Evolutionary conservation across 2,797 vertebrate species (phyloP).

Genomic region (Aeoliscus strigatus): DNA sequence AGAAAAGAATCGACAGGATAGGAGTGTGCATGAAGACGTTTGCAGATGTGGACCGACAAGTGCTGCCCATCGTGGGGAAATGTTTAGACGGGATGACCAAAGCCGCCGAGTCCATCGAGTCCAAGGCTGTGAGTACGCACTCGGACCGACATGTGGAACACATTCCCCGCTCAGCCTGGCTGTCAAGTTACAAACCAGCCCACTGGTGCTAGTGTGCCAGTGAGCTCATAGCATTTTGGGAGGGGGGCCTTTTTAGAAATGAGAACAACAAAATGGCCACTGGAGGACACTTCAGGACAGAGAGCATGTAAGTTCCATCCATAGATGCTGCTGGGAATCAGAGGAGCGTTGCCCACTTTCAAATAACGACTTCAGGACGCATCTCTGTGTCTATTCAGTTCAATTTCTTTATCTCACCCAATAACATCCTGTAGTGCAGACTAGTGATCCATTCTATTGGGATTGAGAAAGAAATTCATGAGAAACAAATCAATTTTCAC

Average conservation of each 20-base stretch:
- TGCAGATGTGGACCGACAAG: constrained; percentile 88
- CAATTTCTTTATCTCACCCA: too few species aligned
- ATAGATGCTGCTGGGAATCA: not conserved
- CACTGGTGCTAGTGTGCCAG: constrained; percentile 5
- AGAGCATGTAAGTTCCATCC: not conserved
- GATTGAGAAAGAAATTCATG: too few species aligned
- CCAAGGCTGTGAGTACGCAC: constrained; percentile 82
- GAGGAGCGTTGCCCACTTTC: not conserved
- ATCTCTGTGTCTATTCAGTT: too few species aligned
- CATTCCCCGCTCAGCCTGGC: constrained; percentile 30
- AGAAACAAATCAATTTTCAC: too few species aligned
- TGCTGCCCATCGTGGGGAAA: constrained; percentile 93
- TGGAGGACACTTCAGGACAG: constrained; percentile 1
- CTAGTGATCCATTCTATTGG: too few species aligned
- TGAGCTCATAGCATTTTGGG: not conserved
- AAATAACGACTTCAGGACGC: too few species aligned
- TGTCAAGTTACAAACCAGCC: constrained; percentile 31
- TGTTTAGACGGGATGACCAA: constrained; percentile 94
- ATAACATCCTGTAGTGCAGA: too few species aligned
- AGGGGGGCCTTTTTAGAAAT: constrained; percentile 2
- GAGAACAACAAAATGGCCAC: constrained; percentile 12
- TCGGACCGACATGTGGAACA: constrained; percentile 13
- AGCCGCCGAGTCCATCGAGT: constrained; percentile 85
- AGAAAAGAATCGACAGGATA: constrained; percentile 83
- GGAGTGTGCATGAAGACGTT: constrained; percentile 90